Evolutionary conservation across 2,113 vertebrate genomes (phyloP).

Genomic region (Pseudorhombus dupliciocellatus): DNA sequence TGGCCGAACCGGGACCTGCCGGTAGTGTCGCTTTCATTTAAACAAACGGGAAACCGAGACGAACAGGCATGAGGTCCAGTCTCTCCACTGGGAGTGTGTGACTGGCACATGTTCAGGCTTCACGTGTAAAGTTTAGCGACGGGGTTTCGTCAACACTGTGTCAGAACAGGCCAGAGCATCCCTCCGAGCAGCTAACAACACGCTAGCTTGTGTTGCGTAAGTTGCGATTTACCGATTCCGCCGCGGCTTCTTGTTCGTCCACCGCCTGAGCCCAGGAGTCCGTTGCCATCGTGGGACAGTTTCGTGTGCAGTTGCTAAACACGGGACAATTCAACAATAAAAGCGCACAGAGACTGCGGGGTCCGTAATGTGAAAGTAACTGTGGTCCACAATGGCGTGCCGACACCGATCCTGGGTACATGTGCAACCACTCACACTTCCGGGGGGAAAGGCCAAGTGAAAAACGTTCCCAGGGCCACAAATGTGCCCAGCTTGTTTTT

Average conservation of each 20-base stretch:
- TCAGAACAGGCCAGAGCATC: constrained; percentile 35
- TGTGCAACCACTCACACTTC: constrained; percentile 45
- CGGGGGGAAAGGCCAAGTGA: constrained; percentile 25
- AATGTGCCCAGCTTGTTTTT: background rate
- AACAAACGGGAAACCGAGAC: background rate
- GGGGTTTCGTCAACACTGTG: background rate
- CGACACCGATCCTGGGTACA: constrained; percentile 24
- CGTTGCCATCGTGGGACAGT: constrained; percentile 84
- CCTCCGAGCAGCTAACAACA: constrained; percentile 40
- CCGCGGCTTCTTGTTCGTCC: constrained; percentile 93
- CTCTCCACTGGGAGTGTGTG: accelerated
- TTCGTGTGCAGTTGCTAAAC: constrained; percentile 6
- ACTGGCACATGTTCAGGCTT: background rate
- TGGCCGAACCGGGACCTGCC: background rate
- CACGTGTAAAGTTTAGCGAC: accelerated
- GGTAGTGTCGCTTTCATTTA: background rate
- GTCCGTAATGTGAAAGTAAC: constrained; percentile 40
- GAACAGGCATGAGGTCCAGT: accelerated
- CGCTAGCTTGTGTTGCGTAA: constrained; percentile 64
- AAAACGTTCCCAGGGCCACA: background rate
- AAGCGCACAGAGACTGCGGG: background rate
- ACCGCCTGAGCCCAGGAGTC: constrained; percentile 95
- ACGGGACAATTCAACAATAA: background rate
- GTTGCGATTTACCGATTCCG: constrained; percentile 86
- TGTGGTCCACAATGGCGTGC: constrained; percentile 76